A percentile compares a stretch with the other conserved stretches of the same genome.
Evolutionary conservation across 2,113 vertebrate species (phyloP).

Genomic region (Passer montanus): DNA sequence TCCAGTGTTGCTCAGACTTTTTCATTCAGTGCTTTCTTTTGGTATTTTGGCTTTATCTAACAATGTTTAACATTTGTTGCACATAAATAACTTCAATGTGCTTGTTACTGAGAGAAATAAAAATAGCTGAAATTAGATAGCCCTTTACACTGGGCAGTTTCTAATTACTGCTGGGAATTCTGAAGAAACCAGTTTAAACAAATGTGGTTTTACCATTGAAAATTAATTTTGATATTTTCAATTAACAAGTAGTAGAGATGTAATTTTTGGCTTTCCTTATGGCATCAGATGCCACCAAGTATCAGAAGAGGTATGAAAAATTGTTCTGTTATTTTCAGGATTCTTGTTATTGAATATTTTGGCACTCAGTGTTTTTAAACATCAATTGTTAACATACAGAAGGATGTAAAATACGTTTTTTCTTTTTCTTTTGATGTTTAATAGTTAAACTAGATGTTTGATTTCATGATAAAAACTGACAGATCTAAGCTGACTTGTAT

Average conservation of each 20-base stretch:
- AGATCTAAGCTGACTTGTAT: not conserved
- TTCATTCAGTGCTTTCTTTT: not conserved
- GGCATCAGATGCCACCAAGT: not conserved
- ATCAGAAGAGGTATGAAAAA: not conserved
- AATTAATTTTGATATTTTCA: not conserved
- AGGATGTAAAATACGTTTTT: not conserved
- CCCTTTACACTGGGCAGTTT: not conserved
- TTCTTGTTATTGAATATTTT: not conserved
- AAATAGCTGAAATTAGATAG: not conserved
- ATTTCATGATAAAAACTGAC: not conserved
- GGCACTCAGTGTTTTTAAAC: not conserved
- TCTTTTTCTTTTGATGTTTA: not conserved
- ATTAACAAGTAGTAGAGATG: not conserved
- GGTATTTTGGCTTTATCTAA: not conserved
- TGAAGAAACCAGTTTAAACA: not conserved
- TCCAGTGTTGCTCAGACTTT: not conserved
- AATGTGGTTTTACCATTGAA: not conserved
- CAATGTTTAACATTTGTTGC: not conserved
- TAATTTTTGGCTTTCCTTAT: not conserved
- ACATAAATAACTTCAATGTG: not conserved
- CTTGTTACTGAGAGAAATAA: not conserved
- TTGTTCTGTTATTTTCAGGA: not conserved
- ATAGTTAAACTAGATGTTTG: not conserved
- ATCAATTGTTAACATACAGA: not conserved
- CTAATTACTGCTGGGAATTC: not conserved